These are phyloP conservation scores for Jaculus jaculus DNA, from an alignment of 2,113 vertebrate species.

Conservation along the genomic window DNA sequence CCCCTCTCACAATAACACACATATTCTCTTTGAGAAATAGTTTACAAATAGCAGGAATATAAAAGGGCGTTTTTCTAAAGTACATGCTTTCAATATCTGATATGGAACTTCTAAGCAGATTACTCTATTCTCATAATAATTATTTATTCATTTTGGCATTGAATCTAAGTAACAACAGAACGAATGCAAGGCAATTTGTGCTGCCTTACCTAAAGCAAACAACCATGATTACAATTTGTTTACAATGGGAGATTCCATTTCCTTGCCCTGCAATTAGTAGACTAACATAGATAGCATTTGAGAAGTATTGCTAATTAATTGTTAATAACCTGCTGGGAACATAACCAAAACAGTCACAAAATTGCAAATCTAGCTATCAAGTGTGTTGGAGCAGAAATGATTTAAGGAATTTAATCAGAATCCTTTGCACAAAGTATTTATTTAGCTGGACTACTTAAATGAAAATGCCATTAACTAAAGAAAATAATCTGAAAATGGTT, in stretches of 20 bases:
- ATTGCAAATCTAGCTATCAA: constrained; percentile 83
- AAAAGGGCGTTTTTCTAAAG: neutral
- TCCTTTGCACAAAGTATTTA: constrained; percentile 64
- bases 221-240: constrained; percentile 78
- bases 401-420: constrained; percentile 86
- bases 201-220: constrained; percentile 74
- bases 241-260: constrained; percentile 77
- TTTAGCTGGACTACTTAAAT: constrained; percentile 52
- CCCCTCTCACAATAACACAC: neutral
- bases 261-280: constrained; percentile 78
- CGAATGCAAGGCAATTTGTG: constrained; percentile 60
- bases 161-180: constrained; percentile 66
- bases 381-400: constrained; percentile 81
- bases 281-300: constrained; percentile 70
- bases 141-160: constrained; percentile 58
- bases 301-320: constrained; percentile 88
- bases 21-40: neutral
- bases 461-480: constrained; percentile 56
- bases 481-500: constrained; percentile 41
- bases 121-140: constrained; percentile 26
- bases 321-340: constrained; percentile 88
- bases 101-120: constrained; percentile 28
- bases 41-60: neutral
- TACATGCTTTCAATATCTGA: constrained; percentile 50
- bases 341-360: constrained; percentile 83